Conservation (phyloP, 2,113 vertebrate genomes). For the Gavia stellata region DNA sequence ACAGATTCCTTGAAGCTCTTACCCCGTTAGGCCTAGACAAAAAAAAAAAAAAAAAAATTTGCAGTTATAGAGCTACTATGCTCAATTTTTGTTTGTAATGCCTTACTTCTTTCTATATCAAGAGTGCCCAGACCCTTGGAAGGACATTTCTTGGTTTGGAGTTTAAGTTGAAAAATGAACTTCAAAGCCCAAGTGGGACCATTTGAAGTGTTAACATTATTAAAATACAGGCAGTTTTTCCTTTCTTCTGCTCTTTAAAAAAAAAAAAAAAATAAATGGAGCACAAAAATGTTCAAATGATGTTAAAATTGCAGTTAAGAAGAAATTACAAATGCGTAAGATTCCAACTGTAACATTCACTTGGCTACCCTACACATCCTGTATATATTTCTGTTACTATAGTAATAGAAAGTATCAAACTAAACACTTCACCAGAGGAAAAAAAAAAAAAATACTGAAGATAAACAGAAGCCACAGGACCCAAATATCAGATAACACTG, state of each 20-base stretch:
- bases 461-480: slow-evolving; percentile 14
- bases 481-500: not conserved
- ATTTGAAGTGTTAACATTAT: slow-evolving; percentile 35
- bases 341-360: slow-evolving; percentile 46
- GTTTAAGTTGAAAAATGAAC: slow-evolving; percentile 31
- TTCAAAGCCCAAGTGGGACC: slow-evolving; percentile 32
- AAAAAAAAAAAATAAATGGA: slow-evolving; percentile 3
- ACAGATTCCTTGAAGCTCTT: not conserved
- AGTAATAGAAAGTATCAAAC: slow-evolving; percentile 19
- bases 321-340: not conserved
- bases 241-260: slow-evolving; percentile 26
- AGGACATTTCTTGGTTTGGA: slow-evolving; percentile 44
- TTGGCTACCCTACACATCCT: slow-evolving; percentile 29
- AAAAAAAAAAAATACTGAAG: not conserved
- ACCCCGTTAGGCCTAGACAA: not conserved
- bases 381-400: slow-evolving; percentile 18
- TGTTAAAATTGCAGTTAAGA: slow-evolving; percentile 13
- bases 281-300: slow-evolving; percentile 26
- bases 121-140: not conserved
- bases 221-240: slow-evolving; percentile 7
- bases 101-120: not conserved
- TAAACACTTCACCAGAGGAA: not conserved
- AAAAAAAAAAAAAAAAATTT: not conserved
- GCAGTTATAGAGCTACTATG: not conserved
- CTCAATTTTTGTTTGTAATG: not conserved